Evolutionary conservation across 2,113 vertebrate species (phyloP).

Genomic region (Leptosomus discolor): DNA sequence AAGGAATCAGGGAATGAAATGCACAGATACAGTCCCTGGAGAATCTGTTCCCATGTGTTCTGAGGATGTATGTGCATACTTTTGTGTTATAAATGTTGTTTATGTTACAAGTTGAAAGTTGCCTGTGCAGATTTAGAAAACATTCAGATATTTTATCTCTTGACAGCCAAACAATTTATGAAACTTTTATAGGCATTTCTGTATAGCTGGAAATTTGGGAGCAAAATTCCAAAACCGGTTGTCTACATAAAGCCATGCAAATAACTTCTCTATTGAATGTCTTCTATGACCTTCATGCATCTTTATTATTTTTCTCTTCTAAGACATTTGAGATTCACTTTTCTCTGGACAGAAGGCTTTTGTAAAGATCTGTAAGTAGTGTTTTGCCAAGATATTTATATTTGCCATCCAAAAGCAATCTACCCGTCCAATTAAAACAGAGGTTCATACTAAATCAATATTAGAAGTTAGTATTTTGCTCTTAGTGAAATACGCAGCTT

Average conservation of each 20-base stretch:
- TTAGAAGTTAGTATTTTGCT: not conserved
- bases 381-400: not conserved
- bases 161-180: not conserved
- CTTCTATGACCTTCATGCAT: not conserved
- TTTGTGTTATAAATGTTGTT: not conserved
- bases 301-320: not conserved
- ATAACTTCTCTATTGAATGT: not conserved
- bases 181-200: not conserved
- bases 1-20: not conserved
- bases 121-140: not conserved
- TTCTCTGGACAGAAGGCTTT: not conserved
- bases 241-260: not conserved
- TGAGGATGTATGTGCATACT: accelerated
- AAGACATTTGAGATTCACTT: not conserved
- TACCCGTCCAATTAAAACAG: not conserved
- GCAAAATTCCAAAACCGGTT: not conserved
- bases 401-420: not conserved
- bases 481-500: not conserved
- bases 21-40: not conserved
- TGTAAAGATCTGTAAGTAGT: not conserved
- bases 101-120: not conserved
- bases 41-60: not conserved
- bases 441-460: not conserved
- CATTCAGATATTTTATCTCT: not conserved
- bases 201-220: not conserved